phyloP scores from a whole-genome alignment of 2,113 vertebrate genomes.

The Entelurus aequoreus region DNA sequence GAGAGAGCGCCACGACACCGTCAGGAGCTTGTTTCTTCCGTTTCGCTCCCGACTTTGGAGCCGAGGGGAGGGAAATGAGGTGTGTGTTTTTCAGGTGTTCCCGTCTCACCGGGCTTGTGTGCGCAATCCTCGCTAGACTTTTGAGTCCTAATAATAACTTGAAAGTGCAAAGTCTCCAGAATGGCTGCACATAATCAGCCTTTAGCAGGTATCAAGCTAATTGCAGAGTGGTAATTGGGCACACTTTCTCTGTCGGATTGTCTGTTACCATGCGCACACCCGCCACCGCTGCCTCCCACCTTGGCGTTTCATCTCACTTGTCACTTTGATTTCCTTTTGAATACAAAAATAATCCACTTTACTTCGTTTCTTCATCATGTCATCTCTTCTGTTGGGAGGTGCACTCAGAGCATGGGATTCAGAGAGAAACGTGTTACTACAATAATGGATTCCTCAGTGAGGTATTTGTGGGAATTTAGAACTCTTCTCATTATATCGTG shows the following conservation, averaged over 20 bases:
- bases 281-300: conserved; percentile 19
- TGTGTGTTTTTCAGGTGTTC: conserved; percentile 73
- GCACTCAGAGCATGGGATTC: conserved; percentile 25
- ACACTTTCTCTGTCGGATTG: conserved; percentile 59
- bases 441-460: conserved; percentile 20
- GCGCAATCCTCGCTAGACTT: conserved; percentile 60
- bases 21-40: conserved; percentile 44
- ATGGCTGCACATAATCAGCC: conserved; percentile 74
- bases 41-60: conserved; percentile 48
- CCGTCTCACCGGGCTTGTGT: conserved; percentile 53
- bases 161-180: conserved; percentile 72
- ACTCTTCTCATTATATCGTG: conserved; percentile 14
- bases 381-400: conserved; percentile 29
- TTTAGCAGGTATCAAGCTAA: conserved; percentile 75
- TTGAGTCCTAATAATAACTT: conserved; percentile 80
- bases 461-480: conserved; percentile 18
- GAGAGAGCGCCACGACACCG: conserved; percentile 62
- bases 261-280: conserved; percentile 46
- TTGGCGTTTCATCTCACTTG: conserved; percentile 65
- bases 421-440: conserved; percentile 33
- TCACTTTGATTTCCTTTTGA: conserved; percentile 69
- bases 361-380: conserved; percentile 61
- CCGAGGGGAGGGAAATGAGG: conserved; percentile 67
- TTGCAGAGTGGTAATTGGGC: conserved; percentile 75
- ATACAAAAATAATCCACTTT: conserved; percentile 58